Percentiles rank a stretch among this genome's conserved stretches.
These are phyloP conservation scores for Sylvilagus floridanus DNA, from an alignment of 2,797 vertebrate species.

Conservation along the genomic window DNA sequence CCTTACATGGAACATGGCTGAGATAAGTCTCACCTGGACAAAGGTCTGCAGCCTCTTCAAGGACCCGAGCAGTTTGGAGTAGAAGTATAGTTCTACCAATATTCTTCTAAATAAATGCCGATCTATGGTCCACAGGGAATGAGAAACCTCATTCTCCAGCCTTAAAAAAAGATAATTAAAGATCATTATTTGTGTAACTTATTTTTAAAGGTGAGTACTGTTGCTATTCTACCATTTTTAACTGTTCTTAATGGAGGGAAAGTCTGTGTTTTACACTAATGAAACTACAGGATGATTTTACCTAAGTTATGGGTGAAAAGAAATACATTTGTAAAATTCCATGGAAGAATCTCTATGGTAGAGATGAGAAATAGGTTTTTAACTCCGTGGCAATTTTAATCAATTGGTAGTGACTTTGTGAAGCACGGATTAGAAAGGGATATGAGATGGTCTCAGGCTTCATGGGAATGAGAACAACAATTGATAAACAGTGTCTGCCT, in stretches of 20 bases:
- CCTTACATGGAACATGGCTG: conserved; percentile 57
- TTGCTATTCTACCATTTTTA: conserved; percentile 1
- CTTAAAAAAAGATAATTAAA: conserved; percentile 4
- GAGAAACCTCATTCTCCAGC: not conserved
- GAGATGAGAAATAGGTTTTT: not conserved
- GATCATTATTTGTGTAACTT: conserved; percentile 19
- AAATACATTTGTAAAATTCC: not conserved
- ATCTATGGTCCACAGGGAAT: not conserved
- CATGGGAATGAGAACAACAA: not conserved
- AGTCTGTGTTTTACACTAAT: conserved; percentile 5
- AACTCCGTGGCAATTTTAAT: not conserved
- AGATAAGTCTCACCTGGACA: conserved; percentile 73
- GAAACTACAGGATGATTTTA: not conserved
- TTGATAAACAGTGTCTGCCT: not conserved
- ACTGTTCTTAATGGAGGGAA: not conserved
- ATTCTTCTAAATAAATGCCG: not conserved
- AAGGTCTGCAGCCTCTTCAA: conserved; percentile 46
- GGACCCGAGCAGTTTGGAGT: not conserved
- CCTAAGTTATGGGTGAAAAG: not conserved
- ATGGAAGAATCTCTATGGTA: not conserved
- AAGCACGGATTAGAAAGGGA: not conserved
- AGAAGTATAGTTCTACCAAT: not conserved
- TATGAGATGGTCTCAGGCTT: not conserved
- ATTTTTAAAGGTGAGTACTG: not conserved
- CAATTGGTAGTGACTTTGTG: not conserved